These are phyloP conservation scores for Martes flavigula DNA, from an alignment of 2,797 vertebrate genomes.

Conservation along the genomic window DNA sequence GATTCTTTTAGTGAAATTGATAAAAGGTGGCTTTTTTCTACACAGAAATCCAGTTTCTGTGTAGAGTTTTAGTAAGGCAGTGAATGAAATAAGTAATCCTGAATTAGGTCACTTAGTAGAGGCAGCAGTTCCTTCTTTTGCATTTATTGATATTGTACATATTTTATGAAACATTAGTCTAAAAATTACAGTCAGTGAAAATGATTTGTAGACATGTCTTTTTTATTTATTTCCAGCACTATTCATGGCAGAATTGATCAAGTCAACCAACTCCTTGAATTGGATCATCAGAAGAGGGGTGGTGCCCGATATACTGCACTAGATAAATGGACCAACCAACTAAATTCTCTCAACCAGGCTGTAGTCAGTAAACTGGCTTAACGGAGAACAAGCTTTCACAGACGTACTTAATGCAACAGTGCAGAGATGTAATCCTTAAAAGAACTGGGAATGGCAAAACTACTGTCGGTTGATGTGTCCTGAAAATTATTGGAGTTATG, in stretches of 20 bases:
- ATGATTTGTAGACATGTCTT: conserved; percentile 12
- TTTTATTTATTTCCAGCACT: conserved; percentile 88
- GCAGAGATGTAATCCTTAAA: conserved; percentile 89
- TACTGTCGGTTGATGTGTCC: conserved; percentile 89
- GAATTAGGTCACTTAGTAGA: not conserved
- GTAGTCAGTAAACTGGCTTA: conserved; percentile 99
- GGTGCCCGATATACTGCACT: conserved; percentile 98
- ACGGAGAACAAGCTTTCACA: conserved; percentile 88
- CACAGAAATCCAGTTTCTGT: conserved; percentile 18
- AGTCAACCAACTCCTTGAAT: conserved; percentile 98
- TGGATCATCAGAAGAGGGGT: conserved; percentile 99
- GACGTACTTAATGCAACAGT: conserved; percentile 86
- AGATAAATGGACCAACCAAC: conserved; percentile 99
- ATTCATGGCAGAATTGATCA: conserved; percentile 99
- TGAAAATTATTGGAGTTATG: conserved; percentile 89
- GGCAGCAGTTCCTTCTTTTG: not conserved
- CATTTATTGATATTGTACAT: not conserved
- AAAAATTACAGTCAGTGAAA: conserved; percentile 15
- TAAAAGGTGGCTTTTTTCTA: not conserved
- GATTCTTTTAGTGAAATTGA: conserved; percentile 17
- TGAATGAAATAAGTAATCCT: not conserved
- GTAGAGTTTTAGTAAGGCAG: conserved; percentile 17
- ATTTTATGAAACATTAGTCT: not conserved
- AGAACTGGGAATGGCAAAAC: conserved; percentile 91
- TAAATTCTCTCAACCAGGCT: conserved; percentile 99